A percentile compares a stretch with the other conserved stretches of the same genome.
Evolutionary conservation across 2,797 vertebrate genomes (phyloP).

Genomic region (Nannoperca obscura): DNA sequence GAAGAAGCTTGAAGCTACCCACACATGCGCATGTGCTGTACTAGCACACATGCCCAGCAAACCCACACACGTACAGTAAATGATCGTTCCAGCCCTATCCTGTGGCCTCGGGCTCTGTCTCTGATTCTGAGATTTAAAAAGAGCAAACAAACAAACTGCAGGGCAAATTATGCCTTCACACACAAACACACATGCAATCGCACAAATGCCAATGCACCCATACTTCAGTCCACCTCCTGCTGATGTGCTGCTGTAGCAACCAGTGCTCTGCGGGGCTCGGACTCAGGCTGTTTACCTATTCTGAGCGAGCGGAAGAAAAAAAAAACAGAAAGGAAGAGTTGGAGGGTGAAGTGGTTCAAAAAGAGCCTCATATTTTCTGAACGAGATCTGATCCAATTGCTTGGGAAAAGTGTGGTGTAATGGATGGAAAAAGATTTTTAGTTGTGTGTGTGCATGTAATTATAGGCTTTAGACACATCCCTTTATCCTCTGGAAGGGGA

Average conservation of each 20-base stretch:
- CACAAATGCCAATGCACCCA: constrained; percentile 54
- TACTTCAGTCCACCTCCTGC: constrained; percentile 53
- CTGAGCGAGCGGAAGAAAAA: constrained; percentile 37
- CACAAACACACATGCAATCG: constrained; percentile 33
- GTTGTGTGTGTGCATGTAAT: constrained; percentile 76
- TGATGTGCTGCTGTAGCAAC: constrained; percentile 56
- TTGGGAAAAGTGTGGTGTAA: constrained; percentile 71
- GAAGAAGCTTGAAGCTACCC: constrained; percentile 52
- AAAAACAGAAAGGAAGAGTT: constrained; percentile 37
- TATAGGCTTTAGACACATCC: constrained; percentile 77
- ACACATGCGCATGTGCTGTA: constrained; percentile 38
- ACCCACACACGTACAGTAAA: constrained; percentile 59
- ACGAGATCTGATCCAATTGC: constrained; percentile 54
- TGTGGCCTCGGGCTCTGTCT: constrained; percentile 62
- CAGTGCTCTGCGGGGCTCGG: constrained; percentile 37
- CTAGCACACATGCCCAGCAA: constrained; percentile 37
- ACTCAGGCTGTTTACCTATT: constrained; percentile 62
- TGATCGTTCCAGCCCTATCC: constrained; percentile 60
- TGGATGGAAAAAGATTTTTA: constrained; percentile 76
- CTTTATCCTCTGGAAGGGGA: constrained; percentile 76
- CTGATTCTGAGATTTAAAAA: constrained; percentile 71
- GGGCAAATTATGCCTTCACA: constrained; percentile 61
- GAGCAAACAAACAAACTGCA: constrained; percentile 76
- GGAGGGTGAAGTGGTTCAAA: constrained; percentile 53
- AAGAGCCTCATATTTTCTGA: constrained; percentile 54